Percentiles rank a stretch among this genome's conserved stretches.
These are phyloP conservation scores for Mystacides longicornis DNA, from an alignment of 2,888 invertebrate species.

Conservation along the genomic window DNA sequence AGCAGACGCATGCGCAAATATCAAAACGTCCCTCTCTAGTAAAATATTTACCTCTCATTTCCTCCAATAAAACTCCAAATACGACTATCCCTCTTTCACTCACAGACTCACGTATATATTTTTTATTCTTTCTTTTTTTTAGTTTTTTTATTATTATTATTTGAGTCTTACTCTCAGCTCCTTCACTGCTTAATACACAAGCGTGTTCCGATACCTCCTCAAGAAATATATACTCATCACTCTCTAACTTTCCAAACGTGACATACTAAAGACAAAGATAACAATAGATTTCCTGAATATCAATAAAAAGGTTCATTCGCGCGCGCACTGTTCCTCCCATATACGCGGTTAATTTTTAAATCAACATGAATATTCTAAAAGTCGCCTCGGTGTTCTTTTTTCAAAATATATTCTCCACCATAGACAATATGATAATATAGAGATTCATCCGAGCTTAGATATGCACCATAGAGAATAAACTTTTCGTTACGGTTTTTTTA, in stretches of 20 bases:
- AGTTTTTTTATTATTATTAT: not conserved
- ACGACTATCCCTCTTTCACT: slow-evolving; percentile 1
- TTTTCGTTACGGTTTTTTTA: not conserved
- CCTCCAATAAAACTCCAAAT: slow-evolving; percentile 2
- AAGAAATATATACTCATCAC: slow-evolving; percentile 5
- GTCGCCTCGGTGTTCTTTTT: not conserved
- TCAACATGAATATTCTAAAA: slow-evolving; percentile 1
- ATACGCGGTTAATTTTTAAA: slow-evolving; percentile 2
- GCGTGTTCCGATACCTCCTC: not conserved
- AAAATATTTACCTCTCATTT: not conserved
- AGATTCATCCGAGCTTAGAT: not conserved
- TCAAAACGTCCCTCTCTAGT: slow-evolving; percentile 14
- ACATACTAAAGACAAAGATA: not conserved
- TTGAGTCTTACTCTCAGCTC: slow-evolving; percentile 5
- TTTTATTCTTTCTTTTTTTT: slow-evolving; percentile 11
- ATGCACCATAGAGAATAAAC: not conserved
- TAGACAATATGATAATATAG: not conserved
- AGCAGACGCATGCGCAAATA: slow-evolving; percentile 20
- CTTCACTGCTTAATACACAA: not conserved
- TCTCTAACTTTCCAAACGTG: slow-evolving; percentile 1
- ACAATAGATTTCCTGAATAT: not conserved
- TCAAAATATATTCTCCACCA: too few relatives aligned
- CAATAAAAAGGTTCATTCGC: not conserved
- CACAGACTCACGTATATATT: slow-evolving; percentile 5
- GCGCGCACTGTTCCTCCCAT: not conserved